A percentile compares a stretch with the other conserved stretches of the same genome.
phyloP scores from a whole-genome alignment of 2,113 vertebrate species.

The Electrona antarctica region DNA sequence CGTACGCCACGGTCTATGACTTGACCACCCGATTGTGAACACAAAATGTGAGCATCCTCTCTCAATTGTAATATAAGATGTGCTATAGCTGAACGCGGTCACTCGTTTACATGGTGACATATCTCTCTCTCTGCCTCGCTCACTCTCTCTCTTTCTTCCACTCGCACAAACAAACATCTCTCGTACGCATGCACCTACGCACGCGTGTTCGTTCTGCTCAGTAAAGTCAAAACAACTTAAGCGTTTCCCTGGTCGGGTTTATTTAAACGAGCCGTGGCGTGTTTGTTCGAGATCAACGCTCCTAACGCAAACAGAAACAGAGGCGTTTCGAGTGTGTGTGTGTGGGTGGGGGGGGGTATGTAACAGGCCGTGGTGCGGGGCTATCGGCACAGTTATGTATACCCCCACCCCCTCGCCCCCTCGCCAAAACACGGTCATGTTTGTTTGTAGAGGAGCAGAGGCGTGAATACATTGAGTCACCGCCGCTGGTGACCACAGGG shows the following conservation, averaged over 20 bases:
- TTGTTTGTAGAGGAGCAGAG: constrained; percentile 49
- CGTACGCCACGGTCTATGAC: too few relatives aligned
- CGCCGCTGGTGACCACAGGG: constrained; percentile 11
- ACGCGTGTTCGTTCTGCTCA: constrained; percentile 47
- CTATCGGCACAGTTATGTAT: constrained; percentile 10
- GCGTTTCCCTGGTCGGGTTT: constrained; percentile 65
- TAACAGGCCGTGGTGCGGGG: constrained; percentile 20
- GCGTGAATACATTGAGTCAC: constrained; percentile 54
- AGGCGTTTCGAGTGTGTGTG: constrained; percentile 60
- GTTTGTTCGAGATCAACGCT: constrained; percentile 79
- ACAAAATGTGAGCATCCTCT: too few relatives aligned
- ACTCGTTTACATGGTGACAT: constrained; percentile 79
- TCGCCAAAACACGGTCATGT: constrained; percentile 19
- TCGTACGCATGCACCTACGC: too few relatives aligned
- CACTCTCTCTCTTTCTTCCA: constrained; percentile 52
- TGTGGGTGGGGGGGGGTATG: constrained; percentile 16
- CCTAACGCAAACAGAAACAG: constrained; percentile 77
- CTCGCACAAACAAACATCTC: background rate
- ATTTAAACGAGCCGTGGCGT: constrained; percentile 78
- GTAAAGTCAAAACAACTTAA: constrained; percentile 61
- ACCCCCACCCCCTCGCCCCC: too few relatives aligned
- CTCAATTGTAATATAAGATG: constrained; percentile 82
- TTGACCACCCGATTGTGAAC: too few relatives aligned
- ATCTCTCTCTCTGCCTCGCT: constrained; percentile 42
- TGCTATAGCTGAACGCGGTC: constrained; percentile 90